Conservation (phyloP, 2,113 vertebrate genomes). For the Rafetus swinhoei region DNA sequence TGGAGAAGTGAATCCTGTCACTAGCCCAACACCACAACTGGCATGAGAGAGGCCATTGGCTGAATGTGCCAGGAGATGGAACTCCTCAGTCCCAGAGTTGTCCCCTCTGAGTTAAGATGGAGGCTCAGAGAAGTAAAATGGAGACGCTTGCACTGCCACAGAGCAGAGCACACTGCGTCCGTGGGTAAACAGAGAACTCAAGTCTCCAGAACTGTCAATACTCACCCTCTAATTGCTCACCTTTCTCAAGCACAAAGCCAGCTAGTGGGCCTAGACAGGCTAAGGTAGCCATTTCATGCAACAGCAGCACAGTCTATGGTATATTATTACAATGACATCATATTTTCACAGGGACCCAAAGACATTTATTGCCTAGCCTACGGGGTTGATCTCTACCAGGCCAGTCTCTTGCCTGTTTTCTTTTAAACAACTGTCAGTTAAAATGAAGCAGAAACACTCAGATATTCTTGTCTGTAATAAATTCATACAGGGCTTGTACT, state of each 20-base stretch:
- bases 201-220: slow-evolving; percentile 11
- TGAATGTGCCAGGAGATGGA: neutral
- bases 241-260: slow-evolving; percentile 41
- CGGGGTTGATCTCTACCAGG: slow-evolving; percentile 48
- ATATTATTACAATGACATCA: neutral
- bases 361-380: slow-evolving; percentile 21
- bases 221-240: slow-evolving; percentile 33
- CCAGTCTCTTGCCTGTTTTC: neutral
- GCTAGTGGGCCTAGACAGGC: slow-evolving; percentile 48
- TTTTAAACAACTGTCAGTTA: slow-evolving; percentile 50
- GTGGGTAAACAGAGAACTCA: neutral
- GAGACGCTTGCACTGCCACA: neutral
- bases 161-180: neutral
- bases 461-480: slow-evolving; percentile 34
- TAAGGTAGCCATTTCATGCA: slow-evolving; percentile 28
- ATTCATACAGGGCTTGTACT: neutral
- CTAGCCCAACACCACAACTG: neutral
- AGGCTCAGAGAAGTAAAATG: neutral
- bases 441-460: slow-evolving; percentile 48
- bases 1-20: neutral
- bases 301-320: slow-evolving; percentile 27
- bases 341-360: neutral
- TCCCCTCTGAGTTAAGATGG: neutral
- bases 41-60: neutral
- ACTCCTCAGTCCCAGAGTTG: neutral